Conservation (phyloP, 2,113 vertebrate species). For the Cheilinus undulatus region DNA sequence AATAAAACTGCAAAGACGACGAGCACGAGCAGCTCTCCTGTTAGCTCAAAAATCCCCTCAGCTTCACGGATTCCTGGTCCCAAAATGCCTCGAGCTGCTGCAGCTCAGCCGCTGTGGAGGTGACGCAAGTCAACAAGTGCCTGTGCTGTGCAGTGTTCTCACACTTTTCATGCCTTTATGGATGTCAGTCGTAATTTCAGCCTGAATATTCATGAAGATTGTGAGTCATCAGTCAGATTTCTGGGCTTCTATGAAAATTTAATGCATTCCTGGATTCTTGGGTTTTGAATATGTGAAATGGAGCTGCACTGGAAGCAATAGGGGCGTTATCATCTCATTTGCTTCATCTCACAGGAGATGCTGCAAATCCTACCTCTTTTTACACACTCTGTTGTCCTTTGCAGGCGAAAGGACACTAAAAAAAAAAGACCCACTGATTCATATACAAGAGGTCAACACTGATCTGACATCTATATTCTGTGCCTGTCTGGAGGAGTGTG, state of each 20-base stretch:
- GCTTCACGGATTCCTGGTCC: slow-evolving; percentile 70
- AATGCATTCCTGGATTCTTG: slow-evolving; percentile 15
- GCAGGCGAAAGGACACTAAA: slow-evolving; percentile 75
- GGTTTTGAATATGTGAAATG: slow-evolving; percentile 15
- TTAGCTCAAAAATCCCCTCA: slow-evolving; percentile 63
- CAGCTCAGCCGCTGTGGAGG: slow-evolving; percentile 78
- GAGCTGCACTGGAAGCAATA: slow-evolving; percentile 23
- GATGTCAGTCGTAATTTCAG: slow-evolving; percentile 13
- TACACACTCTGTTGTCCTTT: slow-evolving; percentile 68
- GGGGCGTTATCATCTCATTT: slow-evolving; percentile 2
- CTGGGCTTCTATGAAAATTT: slow-evolving; percentile 18
- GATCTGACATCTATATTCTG: neutral
- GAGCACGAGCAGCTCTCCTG: slow-evolving; percentile 35
- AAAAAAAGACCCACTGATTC: slow-evolving; percentile 10
- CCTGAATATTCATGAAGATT: slow-evolving; percentile 19
- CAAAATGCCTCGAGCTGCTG: slow-evolving; percentile 75
- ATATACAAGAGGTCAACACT: slow-evolving; percentile 28
- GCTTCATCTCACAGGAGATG: slow-evolving; percentile 35
- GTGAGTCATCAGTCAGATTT: slow-evolving; percentile 3
- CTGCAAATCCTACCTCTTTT: slow-evolving; percentile 80
- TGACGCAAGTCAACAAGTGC: slow-evolving; percentile 56
- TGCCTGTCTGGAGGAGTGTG: slow-evolving; percentile 13
- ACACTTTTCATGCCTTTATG: slow-evolving; percentile 9
- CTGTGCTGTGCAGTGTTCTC: neutral
- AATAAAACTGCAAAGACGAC: slow-evolving; percentile 77